A percentile compares a stretch with the other conserved stretches of the same genome.
phyloP scores from a whole-genome alignment of 2,888 invertebrate species.

The Drosophila cyrtoloma region DNA sequence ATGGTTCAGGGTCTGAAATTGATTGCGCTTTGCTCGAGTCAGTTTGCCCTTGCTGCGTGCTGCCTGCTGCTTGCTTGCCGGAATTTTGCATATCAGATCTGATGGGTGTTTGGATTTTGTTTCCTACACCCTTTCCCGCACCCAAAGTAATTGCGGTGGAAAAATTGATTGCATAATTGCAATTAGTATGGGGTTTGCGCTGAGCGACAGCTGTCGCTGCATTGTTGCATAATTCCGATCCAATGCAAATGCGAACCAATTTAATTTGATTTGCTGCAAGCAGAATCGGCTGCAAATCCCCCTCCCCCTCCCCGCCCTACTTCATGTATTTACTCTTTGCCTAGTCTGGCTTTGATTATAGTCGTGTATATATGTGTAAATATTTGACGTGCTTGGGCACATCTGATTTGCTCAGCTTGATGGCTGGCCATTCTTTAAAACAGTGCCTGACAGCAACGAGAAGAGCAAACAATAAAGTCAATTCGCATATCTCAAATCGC shows the following conservation, averaged over 20 bases:
- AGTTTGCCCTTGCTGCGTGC: neutral
- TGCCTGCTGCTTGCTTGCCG: neutral
- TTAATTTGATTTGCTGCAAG: constrained; percentile 44
- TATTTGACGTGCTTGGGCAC: constrained; percentile 10
- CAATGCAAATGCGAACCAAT: constrained; percentile 54
- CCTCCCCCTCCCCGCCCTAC: too few relatives aligned
- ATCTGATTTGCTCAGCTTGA: constrained; percentile 48
- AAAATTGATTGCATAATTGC: constrained; percentile 30
- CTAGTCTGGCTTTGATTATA: neutral
- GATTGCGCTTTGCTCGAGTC: neutral
- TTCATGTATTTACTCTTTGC: neutral
- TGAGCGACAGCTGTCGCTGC: constrained; percentile 18
- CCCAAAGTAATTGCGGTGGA: constrained; percentile 49
- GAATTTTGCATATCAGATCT: constrained; percentile 6
- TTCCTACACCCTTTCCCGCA: neutral
- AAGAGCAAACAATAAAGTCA: constrained; percentile 41
- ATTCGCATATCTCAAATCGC: constrained; percentile 57
- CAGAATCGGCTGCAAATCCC: neutral
- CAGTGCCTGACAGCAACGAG: constrained; percentile 32
- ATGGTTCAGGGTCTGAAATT: neutral
- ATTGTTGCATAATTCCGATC: constrained; percentile 31
- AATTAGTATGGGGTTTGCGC: constrained; percentile 16
- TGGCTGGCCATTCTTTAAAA: constrained; percentile 14
- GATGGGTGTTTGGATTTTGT: neutral
- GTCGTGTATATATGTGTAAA: neutral